phyloP scores from a whole-genome alignment of 2,113 vertebrate genomes.

The Lanius collurio region DNA sequence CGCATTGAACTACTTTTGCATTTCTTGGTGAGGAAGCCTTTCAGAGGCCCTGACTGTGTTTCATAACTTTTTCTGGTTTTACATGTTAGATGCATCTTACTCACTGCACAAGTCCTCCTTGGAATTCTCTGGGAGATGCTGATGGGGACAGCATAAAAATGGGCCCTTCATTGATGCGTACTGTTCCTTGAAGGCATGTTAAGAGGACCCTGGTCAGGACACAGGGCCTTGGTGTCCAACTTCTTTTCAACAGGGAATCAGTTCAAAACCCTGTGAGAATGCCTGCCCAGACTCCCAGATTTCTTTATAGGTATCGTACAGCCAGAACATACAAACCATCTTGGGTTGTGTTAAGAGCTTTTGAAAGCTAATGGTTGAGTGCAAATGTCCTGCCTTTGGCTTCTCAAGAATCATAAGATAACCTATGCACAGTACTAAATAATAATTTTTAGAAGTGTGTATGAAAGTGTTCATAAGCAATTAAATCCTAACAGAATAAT shows the following conservation, averaged over 20 bases:
- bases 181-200: rapidly evolving
- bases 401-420: neutral
- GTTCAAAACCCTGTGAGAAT: neutral
- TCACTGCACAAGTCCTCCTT: neutral
- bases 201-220: neutral
- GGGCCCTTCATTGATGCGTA: rapidly evolving
- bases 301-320: neutral
- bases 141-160: neutral
- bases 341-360: neutral
- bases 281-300: neutral
- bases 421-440: neutral
- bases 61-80: slow-evolving; percentile 55
- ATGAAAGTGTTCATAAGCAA: neutral
- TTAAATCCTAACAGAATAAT: neutral
- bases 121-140: neutral
- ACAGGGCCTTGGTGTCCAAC: neutral
- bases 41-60: slow-evolving; percentile 7
- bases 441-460: neutral
- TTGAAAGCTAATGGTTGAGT: neutral
- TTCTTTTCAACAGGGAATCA: neutral
- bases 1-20: neutral
- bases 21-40: slow-evolving; percentile 35
- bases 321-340: neutral
- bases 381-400: neutral
- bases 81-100: neutral